A percentile compares a stretch with the other conserved stretches of the same genome.
phyloP scores from a whole-genome alignment of 2,113 vertebrate genomes.

The Poicephalus gulielmi region DNA sequence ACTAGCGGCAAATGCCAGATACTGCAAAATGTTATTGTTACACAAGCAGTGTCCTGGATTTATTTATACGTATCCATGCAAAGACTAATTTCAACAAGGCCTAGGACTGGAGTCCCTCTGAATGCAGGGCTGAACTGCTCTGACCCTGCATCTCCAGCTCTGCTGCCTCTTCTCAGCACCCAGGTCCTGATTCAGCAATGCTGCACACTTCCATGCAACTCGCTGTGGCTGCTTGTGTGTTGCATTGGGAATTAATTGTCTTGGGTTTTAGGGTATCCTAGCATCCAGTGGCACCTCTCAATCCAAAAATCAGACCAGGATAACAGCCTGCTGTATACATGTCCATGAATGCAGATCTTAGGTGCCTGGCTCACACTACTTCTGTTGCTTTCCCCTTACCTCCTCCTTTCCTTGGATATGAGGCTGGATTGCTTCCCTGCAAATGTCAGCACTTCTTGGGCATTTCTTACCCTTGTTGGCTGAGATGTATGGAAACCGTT shows the following conservation, averaged over 20 bases:
- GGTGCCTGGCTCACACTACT: neutral
- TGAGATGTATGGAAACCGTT: neutral
- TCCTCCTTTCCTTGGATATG: neutral
- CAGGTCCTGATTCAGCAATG: neutral
- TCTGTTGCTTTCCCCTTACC: neutral
- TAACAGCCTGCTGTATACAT: too few relatives aligned
- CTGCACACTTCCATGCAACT: fast-evolving
- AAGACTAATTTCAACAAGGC: conserved; percentile 45
- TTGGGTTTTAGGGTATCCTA: neutral
- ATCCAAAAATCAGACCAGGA: neutral
- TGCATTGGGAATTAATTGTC: neutral
- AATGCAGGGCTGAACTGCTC: conserved; percentile 4
- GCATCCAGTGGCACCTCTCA: neutral
- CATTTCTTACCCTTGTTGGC: neutral
- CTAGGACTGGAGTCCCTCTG: neutral
- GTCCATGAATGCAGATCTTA: too few relatives aligned
- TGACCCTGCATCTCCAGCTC: conserved; percentile 18
- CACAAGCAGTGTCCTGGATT: conserved; percentile 39
- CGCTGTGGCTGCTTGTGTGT: neutral
- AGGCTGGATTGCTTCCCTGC: neutral
- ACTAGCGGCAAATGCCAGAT: conserved; percentile 61
- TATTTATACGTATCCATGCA: conserved; percentile 29
- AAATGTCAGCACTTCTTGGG: neutral
- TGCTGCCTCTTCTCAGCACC: neutral
- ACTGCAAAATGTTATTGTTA: conserved; percentile 54